A percentile compares a stretch with the other conserved stretches of the same genome.
These are phyloP conservation scores for Cosmia trapezina DNA, from an alignment of 2,888 invertebrate genomes.

Conservation along the genomic window DNA sequence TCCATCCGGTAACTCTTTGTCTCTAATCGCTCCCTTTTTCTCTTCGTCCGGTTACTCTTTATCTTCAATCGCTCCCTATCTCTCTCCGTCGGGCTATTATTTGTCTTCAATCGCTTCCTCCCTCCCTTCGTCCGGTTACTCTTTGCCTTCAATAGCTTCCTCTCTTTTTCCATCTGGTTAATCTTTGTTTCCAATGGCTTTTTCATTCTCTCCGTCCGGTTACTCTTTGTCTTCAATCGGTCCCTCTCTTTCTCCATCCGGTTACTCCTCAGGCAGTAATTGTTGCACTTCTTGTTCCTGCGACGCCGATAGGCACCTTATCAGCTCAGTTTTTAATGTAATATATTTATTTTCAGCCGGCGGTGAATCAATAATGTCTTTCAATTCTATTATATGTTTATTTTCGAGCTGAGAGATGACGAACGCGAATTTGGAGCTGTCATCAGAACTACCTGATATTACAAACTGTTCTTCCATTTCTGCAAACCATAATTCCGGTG, in stretches of 20 bases:
- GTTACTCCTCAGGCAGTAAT: not conserved
- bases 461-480: not conserved
- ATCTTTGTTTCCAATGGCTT: too few relatives aligned
- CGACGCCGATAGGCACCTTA: not conserved
- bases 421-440: not conserved
- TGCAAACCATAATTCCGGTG: not conserved
- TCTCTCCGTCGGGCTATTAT: not conserved
- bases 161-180: not conserved
- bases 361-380: not conserved
- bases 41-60: not conserved
- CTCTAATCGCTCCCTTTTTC: not conserved
- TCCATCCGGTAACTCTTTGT: not conserved
- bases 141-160: not conserved
- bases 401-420: not conserved
- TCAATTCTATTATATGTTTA: too few relatives aligned
- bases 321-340: not conserved
- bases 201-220: not conserved
- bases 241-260: rapidly evolving
- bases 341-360: not conserved
- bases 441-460: not conserved
- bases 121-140: not conserved
- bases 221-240: not conserved
- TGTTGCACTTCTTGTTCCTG: not conserved
- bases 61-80: not conserved
- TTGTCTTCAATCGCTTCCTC: rapidly evolving